Conservation (phyloP, 2,888 invertebrate species). For the Pterostichus niger region DNA sequence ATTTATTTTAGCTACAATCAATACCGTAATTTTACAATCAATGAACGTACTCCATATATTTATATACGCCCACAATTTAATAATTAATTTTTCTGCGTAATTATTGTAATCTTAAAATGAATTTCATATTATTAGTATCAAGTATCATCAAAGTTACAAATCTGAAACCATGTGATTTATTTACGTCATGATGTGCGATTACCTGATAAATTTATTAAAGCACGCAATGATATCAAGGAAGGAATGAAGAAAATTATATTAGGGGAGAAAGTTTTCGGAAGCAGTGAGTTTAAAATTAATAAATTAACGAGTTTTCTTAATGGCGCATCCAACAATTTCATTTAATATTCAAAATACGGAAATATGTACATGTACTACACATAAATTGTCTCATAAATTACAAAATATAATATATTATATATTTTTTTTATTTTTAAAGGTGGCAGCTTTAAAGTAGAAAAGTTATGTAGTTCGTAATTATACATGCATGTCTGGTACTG, state of each 20-base stretch:
- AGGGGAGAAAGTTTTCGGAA: slow-evolving; percentile 26
- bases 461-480: slow-evolving; percentile 44
- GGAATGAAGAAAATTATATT: slow-evolving; percentile 20
- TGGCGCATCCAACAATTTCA: neutral
- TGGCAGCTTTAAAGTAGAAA: slow-evolving; percentile 9
- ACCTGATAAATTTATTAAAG: slow-evolving; percentile 16
- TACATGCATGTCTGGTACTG: slow-evolving; percentile 37
- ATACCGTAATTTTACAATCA: no score
- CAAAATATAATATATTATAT: slow-evolving; percentile 26
- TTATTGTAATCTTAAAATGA: no score
- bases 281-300: neutral
- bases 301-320: slow-evolving; percentile 5
- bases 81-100: no score
- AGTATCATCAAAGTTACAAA: slow-evolving; percentile 3
- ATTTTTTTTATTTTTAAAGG: slow-evolving; percentile 23
- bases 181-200: neutral
- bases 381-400: slow-evolving; percentile 36
- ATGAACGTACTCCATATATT: no score
- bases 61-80: no score
- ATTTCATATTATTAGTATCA: no score
- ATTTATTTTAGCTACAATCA: no score
- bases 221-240: slow-evolving; percentile 29
- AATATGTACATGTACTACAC: neutral
- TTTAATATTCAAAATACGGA: neutral
- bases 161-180: neutral